A percentile compares a stretch with the other conserved stretches of the same genome.
Evolutionary conservation across 2,888 invertebrate genomes (phyloP).

Genomic region (Liopterus haemorrhoidalis): DNA sequence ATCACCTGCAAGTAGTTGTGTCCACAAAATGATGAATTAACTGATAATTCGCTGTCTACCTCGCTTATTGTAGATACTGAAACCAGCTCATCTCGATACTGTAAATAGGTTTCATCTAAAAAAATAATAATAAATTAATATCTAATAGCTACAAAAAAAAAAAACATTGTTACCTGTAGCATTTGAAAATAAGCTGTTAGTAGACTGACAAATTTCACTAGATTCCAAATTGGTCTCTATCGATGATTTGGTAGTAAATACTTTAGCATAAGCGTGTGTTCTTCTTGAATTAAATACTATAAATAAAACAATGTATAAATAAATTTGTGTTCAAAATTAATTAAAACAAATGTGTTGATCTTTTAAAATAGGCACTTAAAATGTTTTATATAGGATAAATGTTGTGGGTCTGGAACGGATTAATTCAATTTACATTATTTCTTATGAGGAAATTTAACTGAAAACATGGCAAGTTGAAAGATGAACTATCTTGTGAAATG

Average conservation of each 20-base stretch:
- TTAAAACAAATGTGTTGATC: conserved; percentile 3
- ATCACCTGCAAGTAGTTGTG: too few species aligned
- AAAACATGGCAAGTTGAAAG: background rate
- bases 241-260: conserved; percentile 40
- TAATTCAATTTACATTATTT: conserved; percentile 8
- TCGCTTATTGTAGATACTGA: conserved; percentile 32
- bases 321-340: too few species aligned
- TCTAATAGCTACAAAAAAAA: background rate
- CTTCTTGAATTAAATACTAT: conserved; percentile 58
- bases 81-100: conserved; percentile 30
- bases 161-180: too few species aligned
- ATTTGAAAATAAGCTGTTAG: conserved; percentile 40
- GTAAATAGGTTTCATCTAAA: conserved; percentile 31
- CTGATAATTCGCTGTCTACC: conserved; percentile 35
- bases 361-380: conserved; percentile 4
- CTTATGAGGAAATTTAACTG: conserved; percentile 3
- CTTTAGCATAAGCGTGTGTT: conserved; percentile 54
- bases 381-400: conserved; percentile 6
- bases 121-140: conserved; percentile 11
- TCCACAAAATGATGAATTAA: conserved; percentile 32
- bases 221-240: conserved; percentile 25
- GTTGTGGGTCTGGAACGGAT: background rate
- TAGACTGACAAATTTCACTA: conserved; percentile 37
- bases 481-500: background rate
- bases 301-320: conserved; percentile 25